A percentile compares a stretch with the other conserved stretches of the same genome.
phyloP scores from a whole-genome alignment of 30 jellyfish, hydroid and myxozoan genomes.

The Euphysa ruthae region DNA sequence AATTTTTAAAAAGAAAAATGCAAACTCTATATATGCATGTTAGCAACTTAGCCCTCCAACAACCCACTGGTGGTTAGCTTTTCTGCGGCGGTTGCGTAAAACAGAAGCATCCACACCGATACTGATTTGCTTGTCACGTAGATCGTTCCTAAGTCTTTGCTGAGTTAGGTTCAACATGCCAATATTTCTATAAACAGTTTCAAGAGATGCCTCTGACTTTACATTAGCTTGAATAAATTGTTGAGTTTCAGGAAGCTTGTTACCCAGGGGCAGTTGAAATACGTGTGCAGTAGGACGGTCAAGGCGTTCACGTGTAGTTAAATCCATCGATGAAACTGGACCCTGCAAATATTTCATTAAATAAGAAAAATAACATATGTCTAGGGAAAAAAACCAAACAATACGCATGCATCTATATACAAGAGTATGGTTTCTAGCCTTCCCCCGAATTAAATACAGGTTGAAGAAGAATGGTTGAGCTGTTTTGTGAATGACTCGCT shows the following conservation, averaged over 20 bases:
- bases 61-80: constrained; percentile 70
- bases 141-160: constrained; percentile 50
- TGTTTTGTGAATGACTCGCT: too few species aligned
- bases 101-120: constrained; percentile 75
- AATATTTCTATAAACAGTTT: constrained; percentile 72
- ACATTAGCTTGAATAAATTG: constrained; percentile 69
- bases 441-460: too few species aligned
- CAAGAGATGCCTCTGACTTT: constrained; percentile 69
- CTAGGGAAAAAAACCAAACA: too few species aligned
- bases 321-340: constrained; percentile 73
- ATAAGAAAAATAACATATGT: too few species aligned
- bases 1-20: too few species aligned
- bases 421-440: too few species aligned
- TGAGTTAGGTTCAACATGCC: constrained; percentile 72
- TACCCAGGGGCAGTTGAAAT: constrained; percentile 86
- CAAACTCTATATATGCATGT: too few species aligned
- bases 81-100: constrained; percentile 82
- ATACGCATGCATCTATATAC: too few species aligned
- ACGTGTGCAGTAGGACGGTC: constrained; percentile 56
- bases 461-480: too few species aligned
- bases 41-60: too few species aligned
- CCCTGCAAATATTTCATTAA: constrained; percentile 39
- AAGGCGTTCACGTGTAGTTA: constrained; percentile 70
- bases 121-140: constrained; percentile 62
- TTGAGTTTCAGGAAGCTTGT: constrained; percentile 83